A percentile compares a stretch with the other conserved stretches of the same genome.
Evolutionary conservation across 2,113 vertebrate genomes (phyloP).

Genomic region (Entelurus aequoreus): DNA sequence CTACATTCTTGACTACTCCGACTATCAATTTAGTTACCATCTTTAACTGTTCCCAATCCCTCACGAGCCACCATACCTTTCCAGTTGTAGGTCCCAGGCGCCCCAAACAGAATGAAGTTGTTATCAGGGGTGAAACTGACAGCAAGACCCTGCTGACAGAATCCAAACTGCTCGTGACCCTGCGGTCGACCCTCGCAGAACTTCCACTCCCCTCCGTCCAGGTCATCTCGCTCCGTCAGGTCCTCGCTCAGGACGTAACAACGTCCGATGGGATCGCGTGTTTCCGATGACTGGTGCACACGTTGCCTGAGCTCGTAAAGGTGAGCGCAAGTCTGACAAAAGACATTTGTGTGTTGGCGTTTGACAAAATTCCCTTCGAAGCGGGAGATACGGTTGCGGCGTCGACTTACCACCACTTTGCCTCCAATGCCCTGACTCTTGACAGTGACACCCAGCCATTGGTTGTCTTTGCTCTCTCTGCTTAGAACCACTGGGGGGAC

Average conservation of each 20-base stretch:
- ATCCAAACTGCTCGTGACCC: constrained; percentile 91
- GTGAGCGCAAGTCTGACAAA: constrained; percentile 86
- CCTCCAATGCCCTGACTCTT: constrained; percentile 90
- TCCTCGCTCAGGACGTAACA: constrained; percentile 93
- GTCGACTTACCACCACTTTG: constrained; percentile 86
- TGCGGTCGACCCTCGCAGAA: constrained; percentile 89
- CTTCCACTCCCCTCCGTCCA: constrained; percentile 93
- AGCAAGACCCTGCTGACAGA: constrained; percentile 91
- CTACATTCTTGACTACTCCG: neutral
- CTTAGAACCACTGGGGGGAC: constrained; percentile 63
- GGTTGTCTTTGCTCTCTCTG: constrained; percentile 91
- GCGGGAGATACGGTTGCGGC: neutral
- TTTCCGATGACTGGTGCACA: constrained; percentile 81
- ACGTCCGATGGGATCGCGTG: constrained; percentile 86
- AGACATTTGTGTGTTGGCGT: neutral
- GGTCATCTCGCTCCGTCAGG: constrained; percentile 77
- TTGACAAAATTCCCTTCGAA: neutral
- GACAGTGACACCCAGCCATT: constrained; percentile 92
- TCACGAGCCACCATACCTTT: constrained; percentile 75
- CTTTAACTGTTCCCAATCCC: neutral
- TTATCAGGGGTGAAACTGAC: constrained; percentile 88
- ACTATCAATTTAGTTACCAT: neutral
- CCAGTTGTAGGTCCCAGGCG: constrained; percentile 95
- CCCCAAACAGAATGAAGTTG: constrained; percentile 88
- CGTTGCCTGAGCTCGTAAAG: constrained; percentile 85